Conservation (phyloP, 2,888 invertebrate species). For the Chymomyza amoena region DNA sequence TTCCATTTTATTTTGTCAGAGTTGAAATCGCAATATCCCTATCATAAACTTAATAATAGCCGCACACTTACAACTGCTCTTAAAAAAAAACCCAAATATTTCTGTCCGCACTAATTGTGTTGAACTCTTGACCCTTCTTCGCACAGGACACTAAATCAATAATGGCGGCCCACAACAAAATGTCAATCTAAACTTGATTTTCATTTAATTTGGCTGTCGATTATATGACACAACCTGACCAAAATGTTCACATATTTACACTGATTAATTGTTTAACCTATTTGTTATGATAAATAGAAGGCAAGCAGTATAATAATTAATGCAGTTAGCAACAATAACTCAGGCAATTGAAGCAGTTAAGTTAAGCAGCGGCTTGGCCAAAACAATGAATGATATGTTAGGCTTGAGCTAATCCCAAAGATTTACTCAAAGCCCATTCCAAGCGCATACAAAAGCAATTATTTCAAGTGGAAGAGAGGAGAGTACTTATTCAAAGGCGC, state of each 20-base stretch:
- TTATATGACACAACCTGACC: conserved; percentile 22
- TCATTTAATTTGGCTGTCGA: conserved; percentile 30
- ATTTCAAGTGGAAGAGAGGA: background rate
- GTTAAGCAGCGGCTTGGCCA: conserved; percentile 5
- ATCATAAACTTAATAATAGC: conserved; percentile 13
- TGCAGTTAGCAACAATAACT: conserved; percentile 56
- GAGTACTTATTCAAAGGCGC: conserved; percentile 56
- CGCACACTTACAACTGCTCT: background rate
- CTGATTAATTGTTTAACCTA: conserved; percentile 59
- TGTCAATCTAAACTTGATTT: conserved; percentile 31
- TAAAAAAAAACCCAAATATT: background rate
- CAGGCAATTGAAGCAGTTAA: conserved; percentile 15
- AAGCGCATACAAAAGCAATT: background rate
- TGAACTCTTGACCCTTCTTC: background rate
- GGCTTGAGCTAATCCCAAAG: background rate
- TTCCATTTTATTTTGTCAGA: background rate
- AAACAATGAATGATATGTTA: conserved; percentile 20
- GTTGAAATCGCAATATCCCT: conserved; percentile 12
- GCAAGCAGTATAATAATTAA: conserved; percentile 41
- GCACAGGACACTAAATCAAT: background rate
- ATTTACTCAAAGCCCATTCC: background rate
- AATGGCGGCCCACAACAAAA: conserved; percentile 29
- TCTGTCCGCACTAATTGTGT: background rate
- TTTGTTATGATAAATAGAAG: conserved; percentile 25
- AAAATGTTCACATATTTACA: conserved; percentile 41